Base-by-base conservation (phyloP, 2,888 invertebrate species). In the Archips crataeganus region DNA sequence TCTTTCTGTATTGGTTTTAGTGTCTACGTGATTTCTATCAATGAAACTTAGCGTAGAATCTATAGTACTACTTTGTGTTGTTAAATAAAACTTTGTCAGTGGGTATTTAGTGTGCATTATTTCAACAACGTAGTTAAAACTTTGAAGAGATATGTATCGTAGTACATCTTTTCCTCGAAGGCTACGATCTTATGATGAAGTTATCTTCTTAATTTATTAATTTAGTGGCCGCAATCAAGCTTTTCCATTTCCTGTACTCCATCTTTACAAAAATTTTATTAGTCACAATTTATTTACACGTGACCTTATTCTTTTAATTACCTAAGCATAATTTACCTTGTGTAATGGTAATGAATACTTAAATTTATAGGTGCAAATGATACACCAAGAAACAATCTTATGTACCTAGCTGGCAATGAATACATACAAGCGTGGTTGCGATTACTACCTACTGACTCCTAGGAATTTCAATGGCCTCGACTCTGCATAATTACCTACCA, bases 1-100 rank as follows among this genome's bases (percentile, higher is more conserved):
- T 81, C 75, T 75, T 77, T 42, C 11, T 23, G 57, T 60, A 23
- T 45, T 57, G 15, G 39, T 65, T 39, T 39, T 49, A 59, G 79
- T 79, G 3, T 3, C 3, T 39, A 39, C 4, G 45, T 11, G 11
- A 69, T 69, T 61, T 75, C 78, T 79, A 51, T 69, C 49, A 32
- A 32, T 57, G n/a, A 5, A 49, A 49, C 23, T 23, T 23, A 23
- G 23, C 23, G 23, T 23, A 23, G 23, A 23, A 23, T 23, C 23
- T 23, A 23, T 23, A 23, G 23, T 23, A 23, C 23, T 23, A 23
- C 23, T 23, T 23, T 23, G 23, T 23, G 23, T 23, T 23, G 1
- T 23, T 23, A 23, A 23, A 23, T 23, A 23, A 23, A 23, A 23
- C 23, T 23, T 23, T 23, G 23, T 23, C 23, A 23, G 23, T 23